Base-by-base conservation (phyloP, 2,888 invertebrate species). In the Thyatira batis region DNA sequence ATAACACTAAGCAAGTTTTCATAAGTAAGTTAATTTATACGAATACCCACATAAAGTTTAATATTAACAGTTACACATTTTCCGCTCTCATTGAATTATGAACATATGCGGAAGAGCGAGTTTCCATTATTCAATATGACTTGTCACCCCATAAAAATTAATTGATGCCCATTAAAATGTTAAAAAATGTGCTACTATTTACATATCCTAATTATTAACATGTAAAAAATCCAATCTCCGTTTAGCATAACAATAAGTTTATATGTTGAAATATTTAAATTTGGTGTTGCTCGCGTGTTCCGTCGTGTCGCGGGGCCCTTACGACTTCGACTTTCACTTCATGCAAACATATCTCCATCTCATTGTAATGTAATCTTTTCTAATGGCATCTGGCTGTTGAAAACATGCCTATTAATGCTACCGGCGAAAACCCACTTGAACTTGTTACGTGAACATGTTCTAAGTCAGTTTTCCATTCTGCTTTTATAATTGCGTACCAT, bases 281-380 rank as follows among this genome's bases (percentile, higher is more conserved):
- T 13, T 13, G 39, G 17, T 17, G 17, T 39, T 2, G 33, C 13
- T 5, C 17, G 39, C 17, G 17, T 39, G 13, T 39, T 13, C 13
- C 3, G 3, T 17, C 39, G 39, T 39, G 39, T 39, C 39, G 39
- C 8, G 8, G 39, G 39, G 39, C 39, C 5, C 39, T 39, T 39
- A 39, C n/a, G 39, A n/a, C n/a, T 13, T 8, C 8, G 17, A 64
- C 62, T 63, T 63, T 63, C 64, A 53, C 62, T 63, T 54, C 45
- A 28, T 60, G 64, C 58, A 45, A 21, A 53, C 20, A 63, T 60
- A 64, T 63, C 52, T 62, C 20, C 25, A 50, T 49, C 30, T 48
- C 51, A 51, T 54, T 53, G 49, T 33, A 23, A 23, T 33, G 60
- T 51, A 51, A 51, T 51, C 25, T 55, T 51, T 43, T 49, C 49